Base-by-base conservation (phyloP, 2,888 invertebrate genomes). In the Eustalomyia histrio region DNA sequence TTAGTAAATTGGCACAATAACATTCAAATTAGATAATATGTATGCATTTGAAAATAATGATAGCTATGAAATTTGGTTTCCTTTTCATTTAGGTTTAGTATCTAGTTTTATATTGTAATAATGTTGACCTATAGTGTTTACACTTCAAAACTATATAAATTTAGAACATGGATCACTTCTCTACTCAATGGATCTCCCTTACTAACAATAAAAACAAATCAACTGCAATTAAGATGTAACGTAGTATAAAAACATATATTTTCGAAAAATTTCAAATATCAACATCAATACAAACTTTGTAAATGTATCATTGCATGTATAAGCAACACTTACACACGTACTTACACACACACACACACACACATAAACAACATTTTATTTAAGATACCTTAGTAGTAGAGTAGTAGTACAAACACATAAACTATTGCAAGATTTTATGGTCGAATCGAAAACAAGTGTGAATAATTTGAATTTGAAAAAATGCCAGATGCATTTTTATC, bases 141-240 rank as follows among this genome's bases (percentile, higher is more conserved):
- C 7, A 29, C 6, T 29, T 6, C 29, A 29, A 29, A 29, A 39
- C 39, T 39, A 39, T 14, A 39, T 39, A 4, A 39, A 39, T 39
- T 39, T 39, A 39, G 43, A 61, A 43, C 21, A 21, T 24, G n/a
- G 9, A 63, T 63, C 47, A 17, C 4, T 50, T 17, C 9, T 18
- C 16, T 52, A 6, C 21, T 57, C 17, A 29, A 50, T 64, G 53
- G 39, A 10, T 53, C 39, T 24, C n/a, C 29, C 57, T 16, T 39
- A 33, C 1, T 18, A 50, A 71, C 65, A 76, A 71, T 71, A 71
- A 76, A 65, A 60, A 60, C 71, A 76, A 65, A 76, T 76, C 24
- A 60, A 71, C 60, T 65, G 65, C 71, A 76, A 76, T 76, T 71
- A 76, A 53, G 65, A 60, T 50, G 60, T 76, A 71, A 76, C 58